Evolutionary conservation across 2,888 invertebrate species (phyloP).

Genomic region (Meteorus colon): DNA sequence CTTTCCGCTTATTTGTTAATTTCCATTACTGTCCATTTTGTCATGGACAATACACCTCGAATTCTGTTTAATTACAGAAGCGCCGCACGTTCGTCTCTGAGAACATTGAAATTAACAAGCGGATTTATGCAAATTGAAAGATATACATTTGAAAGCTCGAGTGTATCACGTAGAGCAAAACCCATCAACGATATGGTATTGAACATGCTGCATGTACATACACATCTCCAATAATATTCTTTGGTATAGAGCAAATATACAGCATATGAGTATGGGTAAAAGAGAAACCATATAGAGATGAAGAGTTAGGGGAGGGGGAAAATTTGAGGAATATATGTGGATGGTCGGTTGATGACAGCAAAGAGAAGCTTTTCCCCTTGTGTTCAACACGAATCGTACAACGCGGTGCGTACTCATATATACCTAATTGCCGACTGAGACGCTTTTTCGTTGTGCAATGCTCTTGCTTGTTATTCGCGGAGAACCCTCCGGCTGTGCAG

Average conservation of each 20-base stretch:
- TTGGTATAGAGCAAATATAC: slow-evolving; percentile 6
- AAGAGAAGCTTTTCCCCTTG: slow-evolving; percentile 38
- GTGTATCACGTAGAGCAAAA: background rate
- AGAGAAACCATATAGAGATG: background rate
- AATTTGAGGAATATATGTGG: background rate
- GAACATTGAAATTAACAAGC: background rate
- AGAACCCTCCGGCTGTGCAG: slow-evolving; percentile 30
- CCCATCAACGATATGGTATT: slow-evolving; percentile 46
- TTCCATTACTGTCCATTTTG: background rate
- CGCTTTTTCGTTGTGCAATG: slow-evolving; percentile 49
- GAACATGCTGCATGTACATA: background rate
- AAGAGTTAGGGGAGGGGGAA: background rate
- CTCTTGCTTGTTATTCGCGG: slow-evolving; percentile 48
- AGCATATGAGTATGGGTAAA: slow-evolving; percentile 36
- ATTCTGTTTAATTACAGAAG: background rate
- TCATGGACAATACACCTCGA: background rate
- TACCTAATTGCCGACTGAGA: slow-evolving; percentile 54
- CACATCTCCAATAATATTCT: slow-evolving; percentile 1
- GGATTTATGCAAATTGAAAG: background rate
- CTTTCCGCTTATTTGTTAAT: background rate
- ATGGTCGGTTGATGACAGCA: slow-evolving; percentile 25
- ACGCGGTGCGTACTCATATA: slow-evolving; percentile 38
- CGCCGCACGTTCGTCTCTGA: background rate
- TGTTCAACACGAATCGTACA: slow-evolving; percentile 32
- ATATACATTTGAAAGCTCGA: slow-evolving; percentile 4